Evolutionary conservation across 1,140 invertebrate species (phyloP).

Genomic region (Chironomus striatipennis): DNA sequence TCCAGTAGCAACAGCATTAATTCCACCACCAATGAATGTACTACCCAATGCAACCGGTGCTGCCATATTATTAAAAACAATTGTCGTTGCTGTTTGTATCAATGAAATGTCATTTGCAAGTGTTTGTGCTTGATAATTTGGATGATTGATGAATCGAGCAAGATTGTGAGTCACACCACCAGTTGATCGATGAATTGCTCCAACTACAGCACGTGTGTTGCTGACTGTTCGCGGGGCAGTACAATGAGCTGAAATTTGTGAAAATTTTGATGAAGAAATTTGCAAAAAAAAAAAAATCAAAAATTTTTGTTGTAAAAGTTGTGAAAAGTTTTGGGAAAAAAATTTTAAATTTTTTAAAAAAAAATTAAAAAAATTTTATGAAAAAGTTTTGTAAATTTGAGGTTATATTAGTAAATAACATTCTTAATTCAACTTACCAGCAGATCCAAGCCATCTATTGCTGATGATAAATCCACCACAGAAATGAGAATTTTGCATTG

Average conservation of each 20-base stretch:
- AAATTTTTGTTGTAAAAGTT: neutral
- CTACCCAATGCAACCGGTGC: neutral
- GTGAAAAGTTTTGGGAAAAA: no score
- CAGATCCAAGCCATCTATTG: neutral
- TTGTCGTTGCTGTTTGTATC: neutral
- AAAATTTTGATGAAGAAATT: no score
- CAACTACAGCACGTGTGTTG: neutral
- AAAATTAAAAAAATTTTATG: no score
- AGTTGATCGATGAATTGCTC: neutral
- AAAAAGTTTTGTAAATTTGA: no score
- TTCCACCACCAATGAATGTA: neutral
- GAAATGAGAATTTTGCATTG: neutral
- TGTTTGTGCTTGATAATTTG: neutral
- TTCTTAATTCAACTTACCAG: neutral
- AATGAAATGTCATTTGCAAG: neutral
- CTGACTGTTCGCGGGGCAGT: neutral
- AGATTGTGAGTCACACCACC: neutral
- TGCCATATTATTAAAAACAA: neutral
- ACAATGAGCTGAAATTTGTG: neutral
- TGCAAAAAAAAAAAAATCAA: neutral
- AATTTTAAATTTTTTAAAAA: neutral
- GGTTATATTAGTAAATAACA: neutral
- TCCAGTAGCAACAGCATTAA: neutral
- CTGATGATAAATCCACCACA: neutral
- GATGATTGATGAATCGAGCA: neutral